Conservation (phyloP, 2,797 vertebrate genomes). For the Todus mexicanus region DNA sequence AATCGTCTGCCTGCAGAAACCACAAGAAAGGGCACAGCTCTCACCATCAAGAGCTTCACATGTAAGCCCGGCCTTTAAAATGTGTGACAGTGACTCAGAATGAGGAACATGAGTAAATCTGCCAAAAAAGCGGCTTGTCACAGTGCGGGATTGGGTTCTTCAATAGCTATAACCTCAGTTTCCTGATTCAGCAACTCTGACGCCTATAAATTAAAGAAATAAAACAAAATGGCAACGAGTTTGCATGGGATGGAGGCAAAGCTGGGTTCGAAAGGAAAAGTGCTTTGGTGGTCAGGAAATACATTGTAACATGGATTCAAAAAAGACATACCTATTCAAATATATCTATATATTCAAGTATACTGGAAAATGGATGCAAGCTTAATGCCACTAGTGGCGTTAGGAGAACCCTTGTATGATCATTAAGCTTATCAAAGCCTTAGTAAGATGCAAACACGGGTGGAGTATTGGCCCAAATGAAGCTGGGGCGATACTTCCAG, state of each 20-base stretch:
- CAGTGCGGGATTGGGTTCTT: constrained; percentile 67
- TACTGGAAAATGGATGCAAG: background rate
- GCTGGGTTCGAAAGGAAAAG: constrained; percentile 18
- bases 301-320: background rate
- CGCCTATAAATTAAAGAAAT: constrained; percentile 69
- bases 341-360: background rate
- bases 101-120: constrained; percentile 61
- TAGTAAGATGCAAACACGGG: background rate
- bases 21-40: constrained; percentile 61
- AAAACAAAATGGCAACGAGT: constrained; percentile 53
- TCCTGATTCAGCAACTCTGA: constrained; percentile 74
- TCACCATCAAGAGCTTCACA: constrained; percentile 54
- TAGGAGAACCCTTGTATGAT: background rate
- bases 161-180: constrained; percentile 73
- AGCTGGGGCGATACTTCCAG: background rate
- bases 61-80: constrained; percentile 58
- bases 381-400: background rate
- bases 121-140: constrained; percentile 67
- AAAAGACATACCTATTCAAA: too few relatives aligned
- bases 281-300: background rate
- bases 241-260: constrained; percentile 66
- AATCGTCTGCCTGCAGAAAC: constrained; percentile 48
- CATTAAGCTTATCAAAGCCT: background rate
- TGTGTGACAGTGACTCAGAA: constrained; percentile 69
- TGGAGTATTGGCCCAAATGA: background rate